phyloP scores from a whole-genome alignment of 2,113 vertebrate species.

The Seriola quinqueradiata region DNA sequence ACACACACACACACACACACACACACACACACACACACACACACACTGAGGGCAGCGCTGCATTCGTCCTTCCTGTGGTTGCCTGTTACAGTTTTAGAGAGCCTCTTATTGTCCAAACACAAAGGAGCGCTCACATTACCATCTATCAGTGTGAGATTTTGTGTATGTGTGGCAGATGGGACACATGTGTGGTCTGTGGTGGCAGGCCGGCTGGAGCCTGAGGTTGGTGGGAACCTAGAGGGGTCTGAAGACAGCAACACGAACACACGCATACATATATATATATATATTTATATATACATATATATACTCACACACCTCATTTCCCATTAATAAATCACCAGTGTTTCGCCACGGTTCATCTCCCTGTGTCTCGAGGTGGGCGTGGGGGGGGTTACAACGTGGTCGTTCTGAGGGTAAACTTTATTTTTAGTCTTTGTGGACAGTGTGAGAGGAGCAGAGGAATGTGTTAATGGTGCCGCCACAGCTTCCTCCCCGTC shows the following conservation, averaged over 20 bases:
- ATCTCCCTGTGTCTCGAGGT: conserved; percentile 34
- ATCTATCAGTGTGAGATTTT: conserved; percentile 48
- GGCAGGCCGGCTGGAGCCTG: conserved; percentile 79
- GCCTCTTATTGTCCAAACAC: conserved; percentile 60
- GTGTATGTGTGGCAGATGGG: conserved; percentile 79
- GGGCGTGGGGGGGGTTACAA: conserved; percentile 22
- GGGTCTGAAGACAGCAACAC: conserved; percentile 48
- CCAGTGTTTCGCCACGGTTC: conserved; percentile 51
- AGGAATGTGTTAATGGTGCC: conserved; percentile 82
- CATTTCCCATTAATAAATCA: conserved; percentile 77
- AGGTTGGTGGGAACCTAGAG: conserved; percentile 50
- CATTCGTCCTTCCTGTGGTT: conserved; percentile 64
- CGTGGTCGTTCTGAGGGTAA: conserved; percentile 28
- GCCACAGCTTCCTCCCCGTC: conserved; percentile 81
- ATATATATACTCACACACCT: conserved; percentile 51
- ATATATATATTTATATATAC: conserved; percentile 8
- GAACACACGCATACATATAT: conserved; percentile 15
- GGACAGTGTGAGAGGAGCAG: conserved; percentile 63
- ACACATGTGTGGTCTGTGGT: conserved; percentile 85
- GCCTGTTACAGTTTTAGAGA: conserved; percentile 53
- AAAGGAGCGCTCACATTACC: conserved; percentile 48
- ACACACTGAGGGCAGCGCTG: background rate
- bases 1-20: conserved; percentile 23
- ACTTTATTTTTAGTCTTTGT: conserved; percentile 68
- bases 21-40: conserved; percentile 13